A percentile compares a stretch with the other conserved stretches of the same genome.
These are phyloP conservation scores for Dasypus novemcinctus DNA, from an alignment of 2,113 vertebrate species.

Conservation along the genomic window DNA sequence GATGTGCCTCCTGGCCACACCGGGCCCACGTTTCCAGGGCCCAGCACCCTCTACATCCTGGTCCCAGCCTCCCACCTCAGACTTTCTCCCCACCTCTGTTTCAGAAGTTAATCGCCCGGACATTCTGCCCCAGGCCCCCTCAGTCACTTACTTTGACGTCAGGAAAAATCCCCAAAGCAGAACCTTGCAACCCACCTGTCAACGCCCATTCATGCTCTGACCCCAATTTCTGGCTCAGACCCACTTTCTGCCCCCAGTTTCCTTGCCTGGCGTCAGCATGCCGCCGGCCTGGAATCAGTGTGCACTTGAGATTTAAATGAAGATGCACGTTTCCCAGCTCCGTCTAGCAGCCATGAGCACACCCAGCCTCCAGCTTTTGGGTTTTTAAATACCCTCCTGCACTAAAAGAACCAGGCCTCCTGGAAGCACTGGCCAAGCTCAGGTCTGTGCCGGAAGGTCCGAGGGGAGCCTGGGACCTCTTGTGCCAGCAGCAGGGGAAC, in stretches of 20 bases:
- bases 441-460: not conserved
- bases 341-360: not conserved
- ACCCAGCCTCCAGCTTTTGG: not conserved
- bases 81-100: not conserved
- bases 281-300: too few species aligned
- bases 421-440: not conserved
- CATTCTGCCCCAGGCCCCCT: not conserved
- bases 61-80: not conserved
- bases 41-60: not conserved
- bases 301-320: not conserved
- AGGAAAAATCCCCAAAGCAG: not conserved
- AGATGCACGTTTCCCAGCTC: not conserved
- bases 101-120: not conserved
- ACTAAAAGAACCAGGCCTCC: not conserved
- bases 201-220: too few species aligned
- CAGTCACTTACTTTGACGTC: not conserved
- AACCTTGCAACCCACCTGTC: too few species aligned
- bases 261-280: not conserved
- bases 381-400: not conserved
- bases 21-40: too few species aligned
- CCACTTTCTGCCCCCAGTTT: not conserved
- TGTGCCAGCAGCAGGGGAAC: not conserved
- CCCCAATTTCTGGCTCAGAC: not conserved
- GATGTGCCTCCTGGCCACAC: not conserved
- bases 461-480: not conserved